Evolutionary conservation across 2,888 invertebrate genomes (phyloP).

Genomic region (Xestobium rufovillosum): DNA sequence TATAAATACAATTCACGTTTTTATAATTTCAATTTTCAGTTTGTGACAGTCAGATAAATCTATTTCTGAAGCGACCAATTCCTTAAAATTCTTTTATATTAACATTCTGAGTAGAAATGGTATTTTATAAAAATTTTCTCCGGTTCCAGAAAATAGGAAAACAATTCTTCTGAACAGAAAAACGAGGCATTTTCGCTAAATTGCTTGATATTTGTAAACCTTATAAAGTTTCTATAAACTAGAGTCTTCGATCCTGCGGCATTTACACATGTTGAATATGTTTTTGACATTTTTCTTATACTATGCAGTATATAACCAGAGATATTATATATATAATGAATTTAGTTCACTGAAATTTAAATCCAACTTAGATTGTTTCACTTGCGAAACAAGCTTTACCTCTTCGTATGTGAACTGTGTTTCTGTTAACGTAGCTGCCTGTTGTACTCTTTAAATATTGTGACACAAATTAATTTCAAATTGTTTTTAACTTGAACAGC

Average conservation of each 20-base stretch:
- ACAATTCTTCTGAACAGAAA: slow-evolving; percentile 11
- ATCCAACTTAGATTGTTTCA: slow-evolving; percentile 13
- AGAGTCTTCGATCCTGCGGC: slow-evolving; percentile 9
- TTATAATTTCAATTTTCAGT: slow-evolving; percentile 14
- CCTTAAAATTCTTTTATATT: slow-evolving; percentile 12
- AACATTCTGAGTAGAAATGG: slow-evolving; percentile 12
- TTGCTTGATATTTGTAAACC: slow-evolving; percentile 7
- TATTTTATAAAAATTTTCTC: slow-evolving; percentile 17
- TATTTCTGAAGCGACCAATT: slow-evolving; percentile 7
- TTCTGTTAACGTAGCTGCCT: slow-evolving; percentile 17
- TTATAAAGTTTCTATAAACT: slow-evolving; percentile 12
- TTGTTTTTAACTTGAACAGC: slow-evolving; percentile 21
- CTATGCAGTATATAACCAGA: slow-evolving; percentile 14
- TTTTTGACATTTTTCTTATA: slow-evolving; percentile 13
- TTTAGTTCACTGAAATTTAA: slow-evolving; percentile 19
- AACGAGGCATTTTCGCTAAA: slow-evolving; percentile 11
- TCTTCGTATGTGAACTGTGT: slow-evolving; percentile 11
- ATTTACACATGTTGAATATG: slow-evolving; percentile 12
- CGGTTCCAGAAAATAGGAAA: slow-evolving; percentile 12
- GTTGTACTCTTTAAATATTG: slow-evolving; percentile 17
- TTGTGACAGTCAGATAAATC: slow-evolving; percentile 14
- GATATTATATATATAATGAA: slow-evolving; percentile 21
- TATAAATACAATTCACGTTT: slow-evolving; percentile 11
- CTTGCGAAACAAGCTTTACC: slow-evolving; percentile 4
- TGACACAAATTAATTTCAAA: slow-evolving; percentile 22